Base-by-base conservation (phyloP, 2,888 invertebrate species). In the Heliconius ethilla region DNA sequence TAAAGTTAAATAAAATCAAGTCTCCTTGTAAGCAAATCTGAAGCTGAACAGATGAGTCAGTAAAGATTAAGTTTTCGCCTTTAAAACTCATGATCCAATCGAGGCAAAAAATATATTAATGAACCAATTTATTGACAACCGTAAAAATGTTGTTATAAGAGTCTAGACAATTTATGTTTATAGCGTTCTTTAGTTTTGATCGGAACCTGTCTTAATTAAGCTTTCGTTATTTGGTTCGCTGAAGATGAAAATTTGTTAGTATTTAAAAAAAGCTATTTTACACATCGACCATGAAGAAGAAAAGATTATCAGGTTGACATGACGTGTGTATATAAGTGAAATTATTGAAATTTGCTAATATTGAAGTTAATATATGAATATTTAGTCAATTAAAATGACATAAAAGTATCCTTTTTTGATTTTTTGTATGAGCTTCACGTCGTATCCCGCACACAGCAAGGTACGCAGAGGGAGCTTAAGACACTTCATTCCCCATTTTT, bases 121-220 rank as follows among this genome's bases (percentile, higher is more conserved):
- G 88, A 90, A 88, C 86, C 85, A 83, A 85, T 88, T 90, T 89
- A 89, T 89, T 89, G 89, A 90, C 89, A 89, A 90, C 89, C 88
- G 89, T 91, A 89, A 90, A 90, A 80, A 81, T 86, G 88, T 88
- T 82, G 85, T 87, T 86, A 87, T 88, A 84, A 85, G 86, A 84
- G 84, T 89, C 85, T 87, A 86, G 86, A 87, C 87, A 88, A 85
- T 89, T 89, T 87, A 89, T 87, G 86, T 89, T 89, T 89, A 90
- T 89, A 84, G 83, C 83, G 77, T 82, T 82, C 79, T 76, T 84
- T 85, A 83, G 86, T 82, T 81, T 79, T 81, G 83, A 84, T 83
- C 82, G 82, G 83, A 85, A 86, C 86, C 83, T 79, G 82, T 83
- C 85, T 87, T 89, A 87, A 89, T 88, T 88, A 86, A 85, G 83